Evolutionary conservation across 1,140 invertebrate species (phyloP).

Genomic region (Kradibia gibbosae): DNA sequence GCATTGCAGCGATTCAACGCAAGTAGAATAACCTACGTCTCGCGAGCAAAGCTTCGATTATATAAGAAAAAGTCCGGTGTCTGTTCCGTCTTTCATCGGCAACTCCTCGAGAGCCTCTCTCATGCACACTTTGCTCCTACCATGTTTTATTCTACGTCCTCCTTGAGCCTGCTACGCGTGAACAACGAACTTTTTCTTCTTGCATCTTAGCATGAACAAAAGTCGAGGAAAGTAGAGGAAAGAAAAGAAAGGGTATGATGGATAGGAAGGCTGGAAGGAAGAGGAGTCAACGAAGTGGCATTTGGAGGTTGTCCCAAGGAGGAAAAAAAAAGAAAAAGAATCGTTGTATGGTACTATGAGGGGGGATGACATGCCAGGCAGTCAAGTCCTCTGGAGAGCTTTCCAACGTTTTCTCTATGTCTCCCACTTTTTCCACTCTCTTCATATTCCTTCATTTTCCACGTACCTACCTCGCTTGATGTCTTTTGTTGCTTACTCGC

Average conservation of each 20-base stretch:
- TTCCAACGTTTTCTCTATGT: constrained; percentile 56
- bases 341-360: constrained; percentile 62
- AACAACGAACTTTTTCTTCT: constrained; percentile 53
- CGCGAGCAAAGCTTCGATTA: constrained; percentile 25
- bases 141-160: not conserved
- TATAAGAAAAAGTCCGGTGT: constrained; percentile 30
- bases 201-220: constrained; percentile 57
- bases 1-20: constrained; percentile 16
- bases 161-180: constrained; percentile 21
- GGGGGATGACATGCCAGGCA: constrained; percentile 63
- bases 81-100: constrained; percentile 25
- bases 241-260: not conserved
- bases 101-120: constrained; percentile 21
- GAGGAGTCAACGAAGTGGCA: constrained; percentile 53
- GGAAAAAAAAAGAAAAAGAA: constrained; percentile 60
- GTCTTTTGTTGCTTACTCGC: not conserved
- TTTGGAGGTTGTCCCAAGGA: constrained; percentile 56
- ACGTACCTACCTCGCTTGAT: not conserved
- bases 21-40: constrained; percentile 28
- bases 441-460: constrained; percentile 9
- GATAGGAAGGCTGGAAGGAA: not conserved
- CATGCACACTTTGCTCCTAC: not conserved
- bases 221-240: constrained; percentile 44
- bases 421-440: constrained; percentile 45
- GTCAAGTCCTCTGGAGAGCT: constrained; percentile 65